phyloP scores from a whole-genome alignment of 1,140 invertebrate genomes.

The Hermetia illucens region DNA sequence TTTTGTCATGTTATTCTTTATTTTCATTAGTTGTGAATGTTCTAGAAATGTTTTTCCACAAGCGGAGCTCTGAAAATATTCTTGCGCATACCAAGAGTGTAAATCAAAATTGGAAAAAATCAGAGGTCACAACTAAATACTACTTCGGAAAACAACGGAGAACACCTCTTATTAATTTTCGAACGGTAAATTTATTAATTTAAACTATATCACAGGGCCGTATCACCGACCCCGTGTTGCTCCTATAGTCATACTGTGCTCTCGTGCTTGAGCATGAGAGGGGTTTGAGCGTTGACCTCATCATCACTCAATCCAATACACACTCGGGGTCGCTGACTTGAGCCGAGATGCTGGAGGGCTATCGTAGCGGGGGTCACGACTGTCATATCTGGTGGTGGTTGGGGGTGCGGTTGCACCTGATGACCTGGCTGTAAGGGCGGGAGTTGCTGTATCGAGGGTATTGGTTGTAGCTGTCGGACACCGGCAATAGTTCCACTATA shows the following conservation, averaged over 20 bases:
- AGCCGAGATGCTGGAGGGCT: constrained; percentile 23
- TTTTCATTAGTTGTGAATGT: too few relatives aligned
- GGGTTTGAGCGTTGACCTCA: constrained; percentile 35
- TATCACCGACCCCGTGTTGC: constrained; percentile 20
- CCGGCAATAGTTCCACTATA: constrained; percentile 24
- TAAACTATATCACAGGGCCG: constrained; percentile 28
- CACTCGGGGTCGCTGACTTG: constrained; percentile 16
- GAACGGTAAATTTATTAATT: too few relatives aligned
- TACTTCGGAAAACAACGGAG: too few relatives aligned
- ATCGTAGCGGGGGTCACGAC: constrained; percentile 15
- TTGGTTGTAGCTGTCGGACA: constrained; percentile 15
- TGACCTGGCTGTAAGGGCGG: constrained; percentile 27
- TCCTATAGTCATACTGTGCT: constrained; percentile 39
- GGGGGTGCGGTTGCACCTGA: constrained; percentile 7
- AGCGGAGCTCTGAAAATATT: too few relatives aligned
- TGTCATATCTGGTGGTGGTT: constrained; percentile 10
- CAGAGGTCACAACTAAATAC: too few relatives aligned
- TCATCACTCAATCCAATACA: constrained; percentile 26
- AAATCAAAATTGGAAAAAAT: too few relatives aligned
- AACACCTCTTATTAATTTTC: too few relatives aligned
- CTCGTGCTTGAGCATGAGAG: constrained; percentile 38
- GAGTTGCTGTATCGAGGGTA: constrained; percentile 30
- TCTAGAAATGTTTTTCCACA: too few relatives aligned
- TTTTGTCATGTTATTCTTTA: too few relatives aligned
- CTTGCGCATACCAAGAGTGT: too few relatives aligned